Conservation (phyloP, 2,888 invertebrate species). For the Epinotia bilunana region DNA sequence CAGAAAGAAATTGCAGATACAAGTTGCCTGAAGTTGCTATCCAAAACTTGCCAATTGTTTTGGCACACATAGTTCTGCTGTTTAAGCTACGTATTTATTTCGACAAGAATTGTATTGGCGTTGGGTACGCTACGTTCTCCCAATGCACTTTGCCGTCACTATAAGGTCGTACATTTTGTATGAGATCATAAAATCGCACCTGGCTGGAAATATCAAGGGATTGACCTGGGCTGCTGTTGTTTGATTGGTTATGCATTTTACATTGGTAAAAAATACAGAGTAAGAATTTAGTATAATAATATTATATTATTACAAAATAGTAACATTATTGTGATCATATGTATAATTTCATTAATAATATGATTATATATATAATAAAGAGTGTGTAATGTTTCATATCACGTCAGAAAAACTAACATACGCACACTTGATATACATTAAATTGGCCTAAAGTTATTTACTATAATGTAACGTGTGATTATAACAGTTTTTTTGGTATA, state of each 20-base stretch:
- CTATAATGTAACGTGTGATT: no score
- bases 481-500: no score
- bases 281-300: background rate
- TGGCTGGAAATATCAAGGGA: conserved; percentile 34
- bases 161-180: conserved; percentile 38
- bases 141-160: conserved; percentile 33
- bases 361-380: no score
- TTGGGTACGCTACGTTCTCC: conserved; percentile 21
- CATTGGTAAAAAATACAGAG: background rate
- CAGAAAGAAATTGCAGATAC: background rate
- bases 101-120: conserved; percentile 18
- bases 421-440: no score
- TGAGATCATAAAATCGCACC: conserved; percentile 36
- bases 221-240: conserved; percentile 16
- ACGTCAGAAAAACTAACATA: no score
- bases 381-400: no score
- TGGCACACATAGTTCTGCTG: conserved; percentile 7
- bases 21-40: background rate
- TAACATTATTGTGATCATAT: no score
- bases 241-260: conserved; percentile 31
- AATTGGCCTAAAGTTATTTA: no score
- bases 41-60: conserved; percentile 1
- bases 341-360: no score
- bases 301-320: no score
- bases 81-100: background rate